Base-by-base conservation (phyloP, 2,113 vertebrate species). In the Morone chrysops region DNA sequence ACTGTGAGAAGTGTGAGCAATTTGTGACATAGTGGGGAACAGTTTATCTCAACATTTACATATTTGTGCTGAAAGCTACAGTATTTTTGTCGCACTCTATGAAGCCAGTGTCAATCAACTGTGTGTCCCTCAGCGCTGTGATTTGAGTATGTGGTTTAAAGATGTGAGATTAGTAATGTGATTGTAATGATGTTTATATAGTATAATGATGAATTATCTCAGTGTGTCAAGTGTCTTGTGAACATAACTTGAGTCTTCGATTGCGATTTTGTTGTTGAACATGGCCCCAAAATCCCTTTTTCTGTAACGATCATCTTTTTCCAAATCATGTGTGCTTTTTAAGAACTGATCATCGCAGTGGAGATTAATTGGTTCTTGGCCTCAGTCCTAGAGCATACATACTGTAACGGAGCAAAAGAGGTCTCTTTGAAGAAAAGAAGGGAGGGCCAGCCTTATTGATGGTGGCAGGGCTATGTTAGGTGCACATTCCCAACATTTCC, bases 401-500 rank as follows among this genome's bases (percentile, higher is more conserved):
- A 60, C 50, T 67, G 57, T 60, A 50, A 68, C 18, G 6, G 31
- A 67, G 18, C 13, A 20, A 31, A 31, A 31, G 31, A 45, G 75
- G 48, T 61, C 45, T 73, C 61, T 68, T 63, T 74, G 61, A 78
- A 75, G 61, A 75, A 67, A 73, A 56, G 51, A 17, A 57, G 45
- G 47, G 51, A 80, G 59, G 57, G 31, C 22, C 12, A 25, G 60
- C 31, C 45, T 81, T 73, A 80, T 80, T 82, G 60, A 54, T 81
- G 53, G 56, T 76, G 83, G 70, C 67, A 82, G 69, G 69, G 20
- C 17, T 57, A 71, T 65, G 69, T 67, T 66, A 57, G 67, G 62
- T 60, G 63, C 70, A 88, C 78, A 86, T 84, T 84, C 83, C 79
- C 78, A 77, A 43, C 53, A 76, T 81, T 59, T 72, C 50, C 61